Evolutionary conservation across 2,113 vertebrate genomes (phyloP), one percentile per base, ranked within the genome.

Genomic region (Cephalopterus ornatus): DNA sequence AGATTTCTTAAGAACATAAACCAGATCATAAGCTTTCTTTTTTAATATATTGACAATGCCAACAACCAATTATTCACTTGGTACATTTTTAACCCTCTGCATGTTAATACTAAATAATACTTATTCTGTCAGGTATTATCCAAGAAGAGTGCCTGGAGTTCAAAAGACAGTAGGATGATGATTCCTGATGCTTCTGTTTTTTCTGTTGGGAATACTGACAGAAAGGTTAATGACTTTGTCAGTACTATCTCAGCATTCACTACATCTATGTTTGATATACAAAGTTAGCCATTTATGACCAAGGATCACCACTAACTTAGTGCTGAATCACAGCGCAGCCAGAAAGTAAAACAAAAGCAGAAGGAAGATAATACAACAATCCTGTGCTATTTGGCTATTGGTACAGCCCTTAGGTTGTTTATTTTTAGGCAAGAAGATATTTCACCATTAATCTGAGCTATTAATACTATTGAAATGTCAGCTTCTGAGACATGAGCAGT

Each of bases 281-380:
- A 85, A 85, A 74, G 72, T 23, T 32, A 91, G 28, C 23, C 3
- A 2, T 42, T 85, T 70, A 32, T 77, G 42, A 56, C 20, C 1
- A 3, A 78, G 24, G 30, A 72, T 85, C 44, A 67, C n/a, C 8
- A 73, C 37, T 79, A 39, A 50, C 39, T 65, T 41, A 53, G 59
- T 71, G 46, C 26, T 89, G 72, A 86, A 81, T 71, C 76, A 62
- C 9, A 76, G 41, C 42, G 49, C 23, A 32, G 33, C 18, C 56
- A 85, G 83, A 50, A 91, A 86, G 17, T 70, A 55, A 77, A 67
- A 65, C 22, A 80, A 84, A 95, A 81, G 47, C 53, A 28, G 49
- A 53, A 84, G 55, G 80, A 87, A 65, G 39, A 62, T n/a, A 77
- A 59, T 73, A 47, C 8, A 66, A 28, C 77, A 77, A 84, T 30